Evolutionary conservation across 2,113 vertebrate genomes (phyloP).

Genomic region (Xiphophorus maculatus): DNA sequence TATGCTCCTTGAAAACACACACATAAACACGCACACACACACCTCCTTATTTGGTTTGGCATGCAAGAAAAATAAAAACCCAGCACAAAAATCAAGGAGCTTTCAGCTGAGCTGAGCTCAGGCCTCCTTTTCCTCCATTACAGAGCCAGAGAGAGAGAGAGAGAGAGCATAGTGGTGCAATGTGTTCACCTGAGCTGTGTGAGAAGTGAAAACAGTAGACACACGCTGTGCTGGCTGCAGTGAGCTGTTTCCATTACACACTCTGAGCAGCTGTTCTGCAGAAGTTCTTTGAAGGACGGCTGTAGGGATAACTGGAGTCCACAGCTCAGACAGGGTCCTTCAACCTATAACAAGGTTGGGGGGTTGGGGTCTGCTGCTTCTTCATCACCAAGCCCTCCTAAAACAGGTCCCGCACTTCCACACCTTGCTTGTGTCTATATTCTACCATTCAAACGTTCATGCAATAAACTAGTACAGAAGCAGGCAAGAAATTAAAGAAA

Average conservation of each 20-base stretch:
- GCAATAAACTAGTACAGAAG: constrained; percentile 69
- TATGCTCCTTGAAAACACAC: constrained; percentile 15
- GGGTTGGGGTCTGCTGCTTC: constrained; percentile 15
- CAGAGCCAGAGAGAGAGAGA: constrained; percentile 18
- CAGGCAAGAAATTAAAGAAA: constrained; percentile 52
- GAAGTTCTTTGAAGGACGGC: constrained; percentile 71
- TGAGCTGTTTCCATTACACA: constrained; percentile 63
- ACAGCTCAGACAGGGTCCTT: constrained; percentile 64
- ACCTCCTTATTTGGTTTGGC: constrained; percentile 15
- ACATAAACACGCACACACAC: not conserved
- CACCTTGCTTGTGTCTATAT: constrained; percentile 51
- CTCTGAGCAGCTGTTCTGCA: constrained; percentile 72
- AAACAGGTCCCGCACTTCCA: constrained; percentile 64
- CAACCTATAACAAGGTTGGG: constrained; percentile 46
- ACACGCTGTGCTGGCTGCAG: constrained; percentile 36
- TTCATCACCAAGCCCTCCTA: constrained; percentile 22
- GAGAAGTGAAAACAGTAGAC: constrained; percentile 47
- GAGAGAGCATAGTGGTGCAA: constrained; percentile 40
- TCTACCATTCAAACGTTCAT: constrained; percentile 71
- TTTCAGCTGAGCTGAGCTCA: constrained; percentile 28
- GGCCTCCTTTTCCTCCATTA: constrained; percentile 28
- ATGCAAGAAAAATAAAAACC: constrained; percentile 20
- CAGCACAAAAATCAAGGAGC: constrained; percentile 12
- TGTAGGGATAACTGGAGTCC: constrained; percentile 52
- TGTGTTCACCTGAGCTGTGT: constrained; percentile 56